These are phyloP conservation scores for Arctopsyche grandis DNA, from an alignment of 1,140 invertebrate species.

Conservation along the genomic window DNA sequence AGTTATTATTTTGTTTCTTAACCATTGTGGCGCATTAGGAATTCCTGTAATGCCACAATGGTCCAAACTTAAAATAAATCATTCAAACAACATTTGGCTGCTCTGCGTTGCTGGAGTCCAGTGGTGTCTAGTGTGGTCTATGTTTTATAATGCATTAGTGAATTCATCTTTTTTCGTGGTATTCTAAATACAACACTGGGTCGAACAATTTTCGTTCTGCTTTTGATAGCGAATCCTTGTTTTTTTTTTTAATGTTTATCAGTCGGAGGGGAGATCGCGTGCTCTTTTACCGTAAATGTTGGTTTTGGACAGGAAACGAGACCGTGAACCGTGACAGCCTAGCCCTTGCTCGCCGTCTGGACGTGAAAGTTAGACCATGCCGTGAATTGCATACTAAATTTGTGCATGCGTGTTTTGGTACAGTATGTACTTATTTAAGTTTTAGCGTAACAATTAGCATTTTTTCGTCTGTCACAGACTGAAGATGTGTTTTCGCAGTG, in stretches of 20 bases:
- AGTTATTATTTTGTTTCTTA: too few relatives aligned
- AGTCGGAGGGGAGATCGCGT: conserved; percentile 25
- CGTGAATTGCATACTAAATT: not conserved
- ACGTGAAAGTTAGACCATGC: conserved; percentile 27
- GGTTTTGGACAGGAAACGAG: conserved; percentile 34
- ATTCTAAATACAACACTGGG: too few relatives aligned
- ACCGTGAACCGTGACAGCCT: conserved; percentile 34
- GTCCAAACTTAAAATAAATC: too few relatives aligned
- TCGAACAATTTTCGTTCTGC: not conserved
- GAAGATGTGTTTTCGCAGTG: not conserved
- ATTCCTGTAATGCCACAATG: too few relatives aligned
- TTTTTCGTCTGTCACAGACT: not conserved
- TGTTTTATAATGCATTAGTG: too few relatives aligned
- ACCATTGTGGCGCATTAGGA: too few relatives aligned
- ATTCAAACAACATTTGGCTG: too few relatives aligned
- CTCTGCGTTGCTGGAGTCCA: too few relatives aligned
- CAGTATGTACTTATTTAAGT: not conserved
- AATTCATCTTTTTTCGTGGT: not conserved
- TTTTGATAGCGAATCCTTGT: not conserved
- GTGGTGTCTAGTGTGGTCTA: too few relatives aligned
- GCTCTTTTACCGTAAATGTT: conserved; percentile 25
- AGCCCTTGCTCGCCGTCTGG: conserved; percentile 33
- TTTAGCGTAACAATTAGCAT: conserved; percentile 1
- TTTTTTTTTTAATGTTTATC: conserved; percentile 21
- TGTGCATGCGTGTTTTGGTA: not conserved